These are phyloP conservation scores for Ceratitis capitata DNA, from an alignment of 1,140 invertebrate species.

Conservation along the genomic window DNA sequence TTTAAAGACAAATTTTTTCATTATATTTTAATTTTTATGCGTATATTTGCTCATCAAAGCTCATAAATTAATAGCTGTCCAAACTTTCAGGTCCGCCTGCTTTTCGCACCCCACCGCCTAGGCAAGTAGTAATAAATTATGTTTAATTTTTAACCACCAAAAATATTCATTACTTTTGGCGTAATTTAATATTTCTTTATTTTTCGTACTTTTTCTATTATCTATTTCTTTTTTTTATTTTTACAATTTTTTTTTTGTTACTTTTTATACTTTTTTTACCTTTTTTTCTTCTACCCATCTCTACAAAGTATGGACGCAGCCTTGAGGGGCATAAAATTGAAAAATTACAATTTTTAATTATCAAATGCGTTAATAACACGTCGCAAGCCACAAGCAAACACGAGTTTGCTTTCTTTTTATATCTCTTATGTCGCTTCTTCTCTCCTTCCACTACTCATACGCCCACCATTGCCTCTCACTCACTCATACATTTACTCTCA, in stretches of 20 bases:
- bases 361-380: conserved; percentile 66
- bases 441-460: neutral
- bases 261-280: no score
- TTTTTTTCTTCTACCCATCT: no score
- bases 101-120: neutral
- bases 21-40: neutral
- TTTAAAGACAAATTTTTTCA: neutral
- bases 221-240: no score
- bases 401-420: neutral
- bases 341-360: conserved; percentile 65
- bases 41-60: neutral
- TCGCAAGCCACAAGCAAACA: neutral
- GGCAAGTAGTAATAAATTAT: conserved; percentile 9
- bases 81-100: neutral
- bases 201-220: no score
- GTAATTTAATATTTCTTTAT: conserved; percentile 28
- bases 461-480: neutral
- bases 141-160: neutral
- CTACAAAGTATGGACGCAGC: no score
- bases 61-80: conserved; percentile 25
- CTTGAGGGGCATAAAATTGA: conserved; percentile 46
- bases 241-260: no score
- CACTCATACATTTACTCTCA: neutral
- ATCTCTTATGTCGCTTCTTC: neutral
- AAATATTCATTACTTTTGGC: neutral